Evolutionary conservation across 2,113 vertebrate species (phyloP).

Genomic region (Phrynocephalus versicolor): DNA sequence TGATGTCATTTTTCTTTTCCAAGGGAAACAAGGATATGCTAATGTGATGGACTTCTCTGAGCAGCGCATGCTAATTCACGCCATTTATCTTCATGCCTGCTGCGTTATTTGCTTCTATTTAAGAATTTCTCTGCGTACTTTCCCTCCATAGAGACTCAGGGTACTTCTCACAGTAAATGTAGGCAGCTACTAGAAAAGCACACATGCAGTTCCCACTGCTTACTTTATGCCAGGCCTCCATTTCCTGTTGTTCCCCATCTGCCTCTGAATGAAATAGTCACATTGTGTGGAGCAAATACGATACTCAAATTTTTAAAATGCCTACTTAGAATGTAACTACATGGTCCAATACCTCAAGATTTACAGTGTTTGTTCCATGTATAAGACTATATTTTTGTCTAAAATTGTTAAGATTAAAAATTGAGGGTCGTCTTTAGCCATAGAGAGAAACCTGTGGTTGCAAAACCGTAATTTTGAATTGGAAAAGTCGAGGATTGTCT

Average conservation of each 20-base stretch:
- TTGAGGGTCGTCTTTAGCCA: too few relatives aligned
- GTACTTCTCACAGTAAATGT: not conserved
- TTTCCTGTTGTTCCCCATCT: not conserved
- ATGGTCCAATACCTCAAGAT: too few relatives aligned
- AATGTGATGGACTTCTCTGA: constrained; percentile 19
- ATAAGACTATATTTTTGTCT: too few relatives aligned
- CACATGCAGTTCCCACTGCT: not conserved
- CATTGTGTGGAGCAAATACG: not conserved
- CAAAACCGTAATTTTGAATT: too few relatives aligned
- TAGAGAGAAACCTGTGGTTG: too few relatives aligned
- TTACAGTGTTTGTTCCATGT: too few relatives aligned
- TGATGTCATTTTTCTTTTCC: constrained; percentile 30
- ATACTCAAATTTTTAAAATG: not conserved
- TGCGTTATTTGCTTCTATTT: constrained; percentile 19
- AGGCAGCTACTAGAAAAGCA: constrained; percentile 9
- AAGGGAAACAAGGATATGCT: constrained; percentile 18
- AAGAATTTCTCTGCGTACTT: not conserved
- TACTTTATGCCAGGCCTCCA: not conserved
- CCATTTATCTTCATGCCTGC: constrained; percentile 18
- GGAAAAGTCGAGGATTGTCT: too few relatives aligned
- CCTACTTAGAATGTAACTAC: too few relatives aligned
- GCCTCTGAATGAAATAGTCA: not conserved
- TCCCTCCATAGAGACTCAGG: constrained; percentile 3
- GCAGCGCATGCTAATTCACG: constrained; percentile 18
- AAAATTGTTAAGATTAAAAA: too few relatives aligned